Conservation (phyloP, 2,888 invertebrate genomes). For the Chalcosyrphus nemorum region DNA sequence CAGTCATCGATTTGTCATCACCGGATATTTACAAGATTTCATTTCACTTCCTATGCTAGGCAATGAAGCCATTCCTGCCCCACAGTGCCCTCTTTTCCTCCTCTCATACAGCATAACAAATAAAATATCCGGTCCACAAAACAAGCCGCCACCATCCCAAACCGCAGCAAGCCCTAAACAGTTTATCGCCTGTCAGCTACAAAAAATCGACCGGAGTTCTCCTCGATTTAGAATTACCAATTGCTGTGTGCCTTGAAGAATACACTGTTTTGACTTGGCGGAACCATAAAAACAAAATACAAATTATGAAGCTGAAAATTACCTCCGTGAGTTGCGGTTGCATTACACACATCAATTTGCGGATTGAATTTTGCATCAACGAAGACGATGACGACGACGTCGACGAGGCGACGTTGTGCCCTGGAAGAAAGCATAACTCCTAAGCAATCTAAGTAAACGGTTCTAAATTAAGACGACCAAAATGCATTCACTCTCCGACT, state of each 20-base stretch:
- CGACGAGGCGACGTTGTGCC: too few relatives aligned
- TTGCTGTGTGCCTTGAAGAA: neutral
- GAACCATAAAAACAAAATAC: neutral
- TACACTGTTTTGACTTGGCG: slow-evolving; percentile 21
- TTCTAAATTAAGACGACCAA: slow-evolving; percentile 41
- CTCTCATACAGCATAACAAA: slow-evolving; percentile 19
- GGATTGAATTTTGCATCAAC: slow-evolving; percentile 23
- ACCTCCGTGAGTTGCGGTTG: slow-evolving; percentile 25
- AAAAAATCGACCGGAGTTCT: slow-evolving; percentile 29
- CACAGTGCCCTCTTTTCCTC: slow-evolving; percentile 23
- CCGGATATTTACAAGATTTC: slow-evolving; percentile 7
- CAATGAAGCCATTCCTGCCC: slow-evolving; percentile 6
- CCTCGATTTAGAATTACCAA: slow-evolving; percentile 41
- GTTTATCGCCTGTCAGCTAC: slow-evolving; percentile 37
- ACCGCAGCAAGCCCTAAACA: slow-evolving; percentile 41
- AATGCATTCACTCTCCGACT: slow-evolving; percentile 8
- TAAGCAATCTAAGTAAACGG: slow-evolving; percentile 17
- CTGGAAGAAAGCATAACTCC: slow-evolving; percentile 16
- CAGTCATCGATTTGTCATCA: neutral
- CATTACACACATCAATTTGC: slow-evolving; percentile 35
- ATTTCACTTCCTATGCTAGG: neutral
- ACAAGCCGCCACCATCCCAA: slow-evolving; percentile 16
- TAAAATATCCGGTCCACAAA: slow-evolving; percentile 18
- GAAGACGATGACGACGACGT: too few relatives aligned
- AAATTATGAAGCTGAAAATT: slow-evolving; percentile 11